Evolutionary conservation across 2,888 invertebrate species (phyloP).

Genomic region (Lepidonotus clava): DNA sequence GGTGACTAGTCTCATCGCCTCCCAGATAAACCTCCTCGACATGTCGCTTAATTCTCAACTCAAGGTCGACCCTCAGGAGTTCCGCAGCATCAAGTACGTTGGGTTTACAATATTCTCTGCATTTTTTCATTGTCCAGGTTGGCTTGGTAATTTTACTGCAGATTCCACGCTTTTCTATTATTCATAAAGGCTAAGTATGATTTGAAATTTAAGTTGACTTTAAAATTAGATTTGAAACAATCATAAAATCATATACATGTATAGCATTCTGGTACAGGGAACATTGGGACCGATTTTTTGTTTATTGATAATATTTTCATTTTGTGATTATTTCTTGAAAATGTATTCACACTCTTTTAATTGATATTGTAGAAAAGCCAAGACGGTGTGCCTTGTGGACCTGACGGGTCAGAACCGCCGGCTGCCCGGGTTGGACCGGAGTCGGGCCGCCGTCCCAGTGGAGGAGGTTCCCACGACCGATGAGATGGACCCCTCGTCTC

Average conservation of each 20-base stretch:
- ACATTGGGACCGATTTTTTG: too few relatives aligned
- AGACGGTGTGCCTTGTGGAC: slow-evolving; percentile 80
- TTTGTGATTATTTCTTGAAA: too few relatives aligned
- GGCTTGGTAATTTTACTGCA: background rate
- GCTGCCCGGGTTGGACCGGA: slow-evolving; percentile 68
- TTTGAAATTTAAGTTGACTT: too few relatives aligned
- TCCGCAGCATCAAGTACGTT: slow-evolving; percentile 76
- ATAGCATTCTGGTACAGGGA: too few relatives aligned
- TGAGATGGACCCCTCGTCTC: slow-evolving; percentile 67
- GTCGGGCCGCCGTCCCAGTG: slow-evolving; percentile 56
- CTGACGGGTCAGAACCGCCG: slow-evolving; percentile 78
- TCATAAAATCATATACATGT: too few relatives aligned
- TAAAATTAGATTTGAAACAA: too few relatives aligned
- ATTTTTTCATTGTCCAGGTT: background rate
- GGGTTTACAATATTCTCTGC: too few relatives aligned
- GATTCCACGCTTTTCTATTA: too few relatives aligned
- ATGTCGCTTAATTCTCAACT: slow-evolving; percentile 80
- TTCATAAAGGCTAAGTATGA: too few relatives aligned
- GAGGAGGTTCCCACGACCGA: slow-evolving; percentile 21
- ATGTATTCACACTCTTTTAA: too few relatives aligned
- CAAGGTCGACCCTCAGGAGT: slow-evolving; percentile 74
- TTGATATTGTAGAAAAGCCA: too few relatives aligned
- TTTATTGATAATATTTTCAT: too few relatives aligned
- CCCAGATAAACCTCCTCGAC: slow-evolving; percentile 80
- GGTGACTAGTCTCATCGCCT: slow-evolving; percentile 78